Percentiles rank a stretch among this genome's conserved stretches.
Conservation (phyloP, 2,113 vertebrate species). For the Sigmodon hispidus region DNA sequence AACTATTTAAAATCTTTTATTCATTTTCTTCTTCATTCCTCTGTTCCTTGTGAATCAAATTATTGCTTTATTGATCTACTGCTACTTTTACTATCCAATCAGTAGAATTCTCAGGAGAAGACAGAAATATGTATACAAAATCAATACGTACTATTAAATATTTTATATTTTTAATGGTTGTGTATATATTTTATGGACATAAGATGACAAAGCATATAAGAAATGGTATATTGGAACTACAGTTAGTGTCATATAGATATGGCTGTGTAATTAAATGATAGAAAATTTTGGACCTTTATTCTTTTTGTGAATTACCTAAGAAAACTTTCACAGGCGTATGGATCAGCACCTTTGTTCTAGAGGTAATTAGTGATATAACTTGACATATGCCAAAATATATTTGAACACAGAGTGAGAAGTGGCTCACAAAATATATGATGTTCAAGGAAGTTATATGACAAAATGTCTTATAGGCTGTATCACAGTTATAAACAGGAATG, state of each 20-base stretch:
- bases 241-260: not conserved
- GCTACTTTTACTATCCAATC: not conserved
- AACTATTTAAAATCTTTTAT: not conserved
- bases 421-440: not conserved
- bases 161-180: not conserved
- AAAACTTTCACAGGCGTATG: not conserved
- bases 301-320: not conserved
- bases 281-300: not conserved
- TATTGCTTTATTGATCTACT: conserved; percentile 10
- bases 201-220: not conserved
- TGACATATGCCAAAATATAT: conserved; percentile 41
- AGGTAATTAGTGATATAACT: conserved; percentile 2
- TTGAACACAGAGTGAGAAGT: conserved; percentile 29
- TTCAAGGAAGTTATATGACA: not conserved
- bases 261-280: not conserved
- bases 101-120: not conserved
- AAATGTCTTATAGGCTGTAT: not conserved
- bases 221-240: not conserved
- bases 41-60: not conserved
- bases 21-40: not conserved
- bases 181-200: not conserved
- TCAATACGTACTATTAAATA: not conserved
- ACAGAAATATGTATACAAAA: not conserved
- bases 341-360: not conserved
- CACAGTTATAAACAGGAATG: not conserved